These are phyloP conservation scores for Cistogaster globosa DNA, from an alignment of 2,888 invertebrate species.

Conservation along the genomic window DNA sequence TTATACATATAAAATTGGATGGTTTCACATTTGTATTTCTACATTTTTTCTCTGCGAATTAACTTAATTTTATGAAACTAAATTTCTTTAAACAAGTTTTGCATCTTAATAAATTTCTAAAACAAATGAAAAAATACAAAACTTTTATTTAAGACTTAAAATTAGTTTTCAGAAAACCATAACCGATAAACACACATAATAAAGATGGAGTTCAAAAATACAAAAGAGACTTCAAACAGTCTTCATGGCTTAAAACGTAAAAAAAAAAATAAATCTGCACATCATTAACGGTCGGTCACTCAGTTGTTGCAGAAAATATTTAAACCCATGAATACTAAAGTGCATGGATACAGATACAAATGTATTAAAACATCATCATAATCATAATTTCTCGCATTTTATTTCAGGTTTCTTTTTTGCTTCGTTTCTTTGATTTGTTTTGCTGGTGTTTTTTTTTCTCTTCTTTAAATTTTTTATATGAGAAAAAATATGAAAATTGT, in stretches of 20 bases:
- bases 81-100: too few species aligned
- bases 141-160: neutral
- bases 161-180: neutral
- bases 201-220: neutral
- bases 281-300: constrained; percentile 37
- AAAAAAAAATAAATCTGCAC: constrained; percentile 29
- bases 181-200: neutral
- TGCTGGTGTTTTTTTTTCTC: neutral
- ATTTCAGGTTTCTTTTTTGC: constrained; percentile 74
- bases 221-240: neutral
- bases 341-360: neutral
- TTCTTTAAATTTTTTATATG: constrained; percentile 7
- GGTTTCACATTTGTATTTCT: too few species aligned
- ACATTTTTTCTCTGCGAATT: too few species aligned
- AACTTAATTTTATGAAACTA: too few species aligned
- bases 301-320: constrained; percentile 18
- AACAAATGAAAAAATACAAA: neutral
- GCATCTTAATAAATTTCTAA: too few species aligned
- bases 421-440: constrained; percentile 18
- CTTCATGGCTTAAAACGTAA: constrained; percentile 1
- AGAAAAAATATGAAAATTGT: constrained; percentile 51
- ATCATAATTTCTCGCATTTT: constrained; percentile 81
- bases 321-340: constrained; percentile 41
- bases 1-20: too few species aligned
- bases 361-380: constrained; percentile 75